phyloP scores from a whole-genome alignment of 2,113 vertebrate species.

The Carollia perspicillata region DNA sequence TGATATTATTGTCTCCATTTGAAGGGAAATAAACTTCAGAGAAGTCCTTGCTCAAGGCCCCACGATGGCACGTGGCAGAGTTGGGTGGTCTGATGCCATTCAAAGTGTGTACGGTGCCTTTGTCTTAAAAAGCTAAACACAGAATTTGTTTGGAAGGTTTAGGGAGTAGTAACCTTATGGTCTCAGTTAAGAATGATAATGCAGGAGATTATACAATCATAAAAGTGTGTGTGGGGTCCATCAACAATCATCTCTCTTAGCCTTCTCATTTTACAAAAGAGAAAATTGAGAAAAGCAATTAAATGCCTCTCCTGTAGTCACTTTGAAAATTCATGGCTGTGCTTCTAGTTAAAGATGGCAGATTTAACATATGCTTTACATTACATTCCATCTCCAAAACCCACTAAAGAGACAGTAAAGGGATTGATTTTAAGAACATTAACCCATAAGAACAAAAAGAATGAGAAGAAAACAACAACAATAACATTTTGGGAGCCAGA shows the following conservation, averaged over 20 bases:
- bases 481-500: constrained; percentile 47
- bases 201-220: not conserved
- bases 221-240: constrained; percentile 7
- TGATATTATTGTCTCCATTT: not conserved
- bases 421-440: constrained; percentile 60
- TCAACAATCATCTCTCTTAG: not conserved
- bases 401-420: constrained; percentile 65
- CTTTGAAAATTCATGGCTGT: constrained; percentile 58
- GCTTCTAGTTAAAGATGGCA: constrained; percentile 56
- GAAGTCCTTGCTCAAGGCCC: not conserved
- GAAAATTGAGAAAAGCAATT: constrained; percentile 43
- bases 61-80: not conserved
- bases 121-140: not conserved
- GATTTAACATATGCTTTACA: constrained; percentile 62
- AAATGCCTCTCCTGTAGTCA: constrained; percentile 34
- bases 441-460: constrained; percentile 51
- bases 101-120: not conserved
- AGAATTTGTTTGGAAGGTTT: constrained; percentile 35
- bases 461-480: constrained; percentile 59
- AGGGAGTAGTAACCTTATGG: constrained; percentile 1
- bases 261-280: constrained; percentile 55
- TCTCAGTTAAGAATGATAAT: constrained; percentile 48
- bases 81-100: not conserved
- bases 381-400: constrained; percentile 32
- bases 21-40: not conserved